Base-by-base conservation (phyloP, 2,113 vertebrate species). In the Tachysurus fulvidraco region DNA sequence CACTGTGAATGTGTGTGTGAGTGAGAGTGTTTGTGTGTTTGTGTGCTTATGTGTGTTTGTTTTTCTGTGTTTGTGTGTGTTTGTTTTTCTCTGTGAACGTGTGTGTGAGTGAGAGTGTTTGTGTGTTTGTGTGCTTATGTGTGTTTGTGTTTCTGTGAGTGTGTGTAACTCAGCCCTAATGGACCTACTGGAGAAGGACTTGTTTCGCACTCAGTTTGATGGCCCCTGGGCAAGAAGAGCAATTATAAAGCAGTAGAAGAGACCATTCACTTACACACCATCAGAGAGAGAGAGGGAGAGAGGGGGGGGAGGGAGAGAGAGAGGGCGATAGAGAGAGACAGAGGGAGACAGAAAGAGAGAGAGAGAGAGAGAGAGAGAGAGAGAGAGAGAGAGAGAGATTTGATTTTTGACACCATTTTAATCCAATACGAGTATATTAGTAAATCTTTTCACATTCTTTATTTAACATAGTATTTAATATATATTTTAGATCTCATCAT, bases 151-250 rank as follows among this genome's bases (percentile, higher is more conserved):
- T 23, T 44, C 59, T 14, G 81, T 54, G 16, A 23, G 46, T 30
- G 65, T 85, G 85, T 85, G 71, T 73, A 85, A 84, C 54, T 86
- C 59, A 83, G 23, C 71, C 41, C 71, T 74, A 74, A 74, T 74
- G 41, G 21, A 74, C 4, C 71, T 41, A 74, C 71, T 87, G 46
- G 36, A 76, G 28, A 79, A 64, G 82, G 55, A 88, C 36, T 80
- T 85, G 84, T 84, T 86, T 89, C 81, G 36, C 84, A 86, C 77
- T 84, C 81, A 78, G 44, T 79, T 84, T 81, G 83, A 87, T 74
- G 79, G 62, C 78, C 81, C 60, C 83, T 81, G 71, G 67, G 81
- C 62, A 44, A 80, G 57, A 69, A 82, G 81, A 84, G 28, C 87
- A 86, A 85, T 84, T 90, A 87, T 81, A 82, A 65, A 88, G 71